Evolutionary conservation across 1,140 invertebrate genomes (phyloP), one percentile per base, ranked within the genome.

Genomic region (Rhyacophila brunnea): DNA sequence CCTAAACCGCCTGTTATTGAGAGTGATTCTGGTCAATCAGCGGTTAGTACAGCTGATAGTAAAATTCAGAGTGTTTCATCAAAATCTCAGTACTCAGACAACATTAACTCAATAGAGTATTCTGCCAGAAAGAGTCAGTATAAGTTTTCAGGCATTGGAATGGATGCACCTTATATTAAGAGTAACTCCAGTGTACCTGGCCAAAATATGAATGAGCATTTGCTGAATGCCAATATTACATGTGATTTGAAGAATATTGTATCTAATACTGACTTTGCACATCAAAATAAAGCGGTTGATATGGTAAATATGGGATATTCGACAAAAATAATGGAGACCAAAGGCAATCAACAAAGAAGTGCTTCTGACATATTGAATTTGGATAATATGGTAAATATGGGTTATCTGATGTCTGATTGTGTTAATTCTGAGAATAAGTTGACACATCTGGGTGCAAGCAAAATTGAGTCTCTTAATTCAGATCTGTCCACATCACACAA

Each of bases 361-460:
- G 4, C 23, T 28, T 5, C 4, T 9, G 23, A 28, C 23, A 5
- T 28, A 9, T 44, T 13, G 4, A 71, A 68, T 51, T 67, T 77
- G 28, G 75, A 78, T n/a, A n/a, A n/a, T 64, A 75, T 77, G 72
- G 66, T 79, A 3, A 79, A 77, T 64, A 75, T 79, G 74, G 74
- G 74, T 11, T 79, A 78, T 49, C 68, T 75, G 63, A 72, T 71
- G 44, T 50, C 68, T 18, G 74, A 73, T 4, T 44, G 32, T 34
- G 36, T 28, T 14, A 61, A 56, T 38, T 7, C 50, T 13, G 58
- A 60, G 28, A 47, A 46, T 32, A 60, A 60, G 48, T 40, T 60
- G 32, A 19, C 58, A 15, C 17, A 13, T 14, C 23, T 28, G 20
- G n/a, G 3, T 32, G 20, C 14, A 14, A 11, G 42, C 11, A 59